A percentile compares a stretch with the other conserved stretches of the same genome.
Conservation (phyloP, 1,140 invertebrate genomes). For the Eumeta japonica region DNA sequence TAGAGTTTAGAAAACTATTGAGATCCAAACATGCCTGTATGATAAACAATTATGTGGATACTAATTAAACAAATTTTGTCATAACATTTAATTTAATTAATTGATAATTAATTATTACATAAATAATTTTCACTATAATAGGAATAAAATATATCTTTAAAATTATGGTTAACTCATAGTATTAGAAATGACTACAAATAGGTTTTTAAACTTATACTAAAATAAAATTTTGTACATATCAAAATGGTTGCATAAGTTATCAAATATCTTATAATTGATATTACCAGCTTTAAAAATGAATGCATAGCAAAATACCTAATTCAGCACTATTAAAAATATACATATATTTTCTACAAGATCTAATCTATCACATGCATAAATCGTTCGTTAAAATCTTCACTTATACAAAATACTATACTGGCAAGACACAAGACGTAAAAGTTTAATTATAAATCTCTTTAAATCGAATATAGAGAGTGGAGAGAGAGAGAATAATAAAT, state of each 20-base stretch:
- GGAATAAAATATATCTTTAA: too few relatives aligned
- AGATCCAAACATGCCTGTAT: too few relatives aligned
- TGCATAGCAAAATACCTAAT: too few relatives aligned
- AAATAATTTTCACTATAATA: slow-evolving; percentile 40
- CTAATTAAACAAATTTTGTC: too few relatives aligned
- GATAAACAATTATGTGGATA: too few relatives aligned
- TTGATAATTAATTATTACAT: slow-evolving; percentile 47
- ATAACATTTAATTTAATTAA: slow-evolving; percentile 52
- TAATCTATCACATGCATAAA: slow-evolving; percentile 53
- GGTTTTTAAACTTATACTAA: slow-evolving; percentile 24
- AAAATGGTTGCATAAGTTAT: too few relatives aligned
- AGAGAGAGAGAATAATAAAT: slow-evolving; percentile 33
- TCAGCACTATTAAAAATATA: slow-evolving; percentile 24
- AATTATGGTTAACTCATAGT: slow-evolving; percentile 45
- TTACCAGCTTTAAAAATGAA: too few relatives aligned
- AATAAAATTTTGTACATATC: slow-evolving; percentile 45
- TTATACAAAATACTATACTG: slow-evolving; percentile 49
- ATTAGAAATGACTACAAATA: slow-evolving; percentile 34
- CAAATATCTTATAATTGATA: too few relatives aligned
- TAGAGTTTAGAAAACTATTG: too few relatives aligned
- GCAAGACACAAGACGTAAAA: slow-evolving; percentile 43
- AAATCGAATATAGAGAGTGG: slow-evolving; percentile 49
- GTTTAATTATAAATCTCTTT: slow-evolving; percentile 41
- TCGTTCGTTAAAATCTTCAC: slow-evolving; percentile 31
- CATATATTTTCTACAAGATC: slow-evolving; percentile 39